A percentile compares a stretch with the other conserved stretches of the same genome.
phyloP scores from a whole-genome alignment of 2,113 vertebrate genomes.

The Panthera uncia region DNA sequence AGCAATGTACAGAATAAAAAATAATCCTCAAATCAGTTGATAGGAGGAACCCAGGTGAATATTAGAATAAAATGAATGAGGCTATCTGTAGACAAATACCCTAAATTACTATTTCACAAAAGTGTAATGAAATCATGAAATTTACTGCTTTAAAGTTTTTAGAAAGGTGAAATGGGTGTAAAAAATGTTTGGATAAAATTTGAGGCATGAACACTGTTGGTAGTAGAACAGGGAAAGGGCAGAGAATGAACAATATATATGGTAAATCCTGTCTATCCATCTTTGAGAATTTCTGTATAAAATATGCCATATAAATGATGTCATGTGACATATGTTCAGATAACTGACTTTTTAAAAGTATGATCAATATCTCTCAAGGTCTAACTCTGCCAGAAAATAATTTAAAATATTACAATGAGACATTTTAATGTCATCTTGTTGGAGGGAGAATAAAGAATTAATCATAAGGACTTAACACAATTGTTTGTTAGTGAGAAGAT shows the following conservation, averaged over 20 bases:
- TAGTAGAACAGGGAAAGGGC: background rate
- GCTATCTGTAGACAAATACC: background rate
- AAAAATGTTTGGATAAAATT: background rate
- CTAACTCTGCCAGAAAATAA: conserved; percentile 34
- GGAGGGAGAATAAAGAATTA: conserved; percentile 21
- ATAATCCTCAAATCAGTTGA: background rate
- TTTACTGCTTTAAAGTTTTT: background rate
- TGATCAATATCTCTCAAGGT: background rate
- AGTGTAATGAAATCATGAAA: background rate
- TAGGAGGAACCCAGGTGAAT: background rate
- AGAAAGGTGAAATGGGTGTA: background rate
- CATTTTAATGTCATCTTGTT: conserved; percentile 39
- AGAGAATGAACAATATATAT: background rate
- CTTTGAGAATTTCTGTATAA: background rate
- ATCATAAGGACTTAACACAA: conserved; percentile 10
- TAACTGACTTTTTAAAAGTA: background rate
- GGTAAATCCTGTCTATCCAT: background rate
- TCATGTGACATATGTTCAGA: background rate
- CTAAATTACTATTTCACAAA: background rate
- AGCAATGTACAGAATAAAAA: background rate
- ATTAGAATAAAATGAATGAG: background rate
- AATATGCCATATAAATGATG: background rate
- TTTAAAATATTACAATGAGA: background rate
- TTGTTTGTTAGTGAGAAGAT: background rate
- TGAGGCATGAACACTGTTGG: background rate